These are phyloP conservation scores for Drosophila azteca DNA, from an alignment of 1,140 invertebrate species.

Conservation along the genomic window DNA sequence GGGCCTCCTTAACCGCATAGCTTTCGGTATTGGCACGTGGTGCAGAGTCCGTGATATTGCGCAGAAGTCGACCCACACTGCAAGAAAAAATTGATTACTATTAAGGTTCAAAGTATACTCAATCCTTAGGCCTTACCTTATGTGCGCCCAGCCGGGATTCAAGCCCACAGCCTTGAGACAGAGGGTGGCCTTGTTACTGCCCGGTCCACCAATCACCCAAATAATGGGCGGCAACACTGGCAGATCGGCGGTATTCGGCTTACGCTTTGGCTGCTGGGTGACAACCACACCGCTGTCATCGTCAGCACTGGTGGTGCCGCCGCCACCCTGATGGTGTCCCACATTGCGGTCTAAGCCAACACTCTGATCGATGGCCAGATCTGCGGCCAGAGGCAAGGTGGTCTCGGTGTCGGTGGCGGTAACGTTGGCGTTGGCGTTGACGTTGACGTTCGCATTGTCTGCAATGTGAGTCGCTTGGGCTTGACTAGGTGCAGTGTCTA, in stretches of 20 bases:
- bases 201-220: slow-evolving; percentile 93
- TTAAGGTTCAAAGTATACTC: too few species aligned
- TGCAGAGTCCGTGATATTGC: slow-evolving; percentile 87
- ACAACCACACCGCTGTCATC: slow-evolving; percentile 65
- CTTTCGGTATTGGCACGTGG: slow-evolving; percentile 85
- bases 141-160: slow-evolving; percentile 89
- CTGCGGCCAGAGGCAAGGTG: slow-evolving; percentile 23
- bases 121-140: slow-evolving; percentile 84
- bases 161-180: slow-evolving; percentile 88
- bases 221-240: slow-evolving; percentile 86
- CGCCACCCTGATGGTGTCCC: slow-evolving; percentile 20
- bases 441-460: slow-evolving; percentile 38
- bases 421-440: slow-evolving; percentile 10
- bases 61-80: slow-evolving; percentile 89
- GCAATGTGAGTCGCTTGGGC: slow-evolving; percentile 79
- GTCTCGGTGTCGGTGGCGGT: slow-evolving; percentile 9
- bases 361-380: slow-evolving; percentile 33
- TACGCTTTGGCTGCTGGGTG: slow-evolving; percentile 65
- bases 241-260: slow-evolving; percentile 67
- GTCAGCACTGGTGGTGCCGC: slow-evolving; percentile 39
- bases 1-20: slow-evolving; percentile 85
- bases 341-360: not conserved
- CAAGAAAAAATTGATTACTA: not conserved
- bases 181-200: slow-evolving; percentile 89
- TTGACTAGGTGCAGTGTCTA: slow-evolving; percentile 85